Evolutionary conservation across 2,888 invertebrate species (phyloP).

Genomic region (Andrena minutula): DNA sequence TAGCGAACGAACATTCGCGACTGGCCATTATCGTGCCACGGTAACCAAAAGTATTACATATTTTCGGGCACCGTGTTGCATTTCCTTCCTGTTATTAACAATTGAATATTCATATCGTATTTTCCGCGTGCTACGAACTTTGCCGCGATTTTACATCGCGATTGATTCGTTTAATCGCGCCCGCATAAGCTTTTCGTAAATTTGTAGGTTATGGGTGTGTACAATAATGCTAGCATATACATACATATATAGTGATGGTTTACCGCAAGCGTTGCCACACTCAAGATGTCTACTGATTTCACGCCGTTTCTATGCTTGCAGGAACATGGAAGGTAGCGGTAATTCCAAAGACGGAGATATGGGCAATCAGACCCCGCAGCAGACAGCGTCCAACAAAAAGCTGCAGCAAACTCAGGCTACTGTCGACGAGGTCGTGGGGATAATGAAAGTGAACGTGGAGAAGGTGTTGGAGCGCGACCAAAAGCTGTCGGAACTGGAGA

Average conservation of each 20-base stretch:
- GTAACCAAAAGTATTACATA: conserved; percentile 28
- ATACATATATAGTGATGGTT: conserved; percentile 8
- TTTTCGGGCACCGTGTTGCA: not conserved
- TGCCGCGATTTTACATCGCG: not conserved
- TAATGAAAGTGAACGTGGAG: conserved; percentile 98
- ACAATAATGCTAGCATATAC: conserved; percentile 2
- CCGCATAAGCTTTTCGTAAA: not conserved
- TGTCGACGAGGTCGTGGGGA: conserved; percentile 95
- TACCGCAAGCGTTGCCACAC: not conserved
- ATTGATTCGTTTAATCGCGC: not conserved
- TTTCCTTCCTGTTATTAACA: not conserved
- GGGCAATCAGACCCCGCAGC: conserved; percentile 93
- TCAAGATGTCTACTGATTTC: not conserved
- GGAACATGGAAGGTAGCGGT: conserved; percentile 84
- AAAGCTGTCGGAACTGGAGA: conserved; percentile 97
- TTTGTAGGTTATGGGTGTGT: conserved; percentile 72
- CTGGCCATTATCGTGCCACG: not conserved
- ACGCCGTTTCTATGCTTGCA: conserved; percentile 49
- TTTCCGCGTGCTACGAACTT: not conserved
- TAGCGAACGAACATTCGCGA: not conserved
- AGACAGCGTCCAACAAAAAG: conserved; percentile 91
- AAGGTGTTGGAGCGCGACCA: conserved; percentile 98
- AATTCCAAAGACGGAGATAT: conserved; percentile 89
- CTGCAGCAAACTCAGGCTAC: conserved; percentile 94
- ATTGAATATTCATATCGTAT: not conserved